Base-by-base conservation (phyloP, 2,113 vertebrate species). In the Ursus arctos region DNA sequence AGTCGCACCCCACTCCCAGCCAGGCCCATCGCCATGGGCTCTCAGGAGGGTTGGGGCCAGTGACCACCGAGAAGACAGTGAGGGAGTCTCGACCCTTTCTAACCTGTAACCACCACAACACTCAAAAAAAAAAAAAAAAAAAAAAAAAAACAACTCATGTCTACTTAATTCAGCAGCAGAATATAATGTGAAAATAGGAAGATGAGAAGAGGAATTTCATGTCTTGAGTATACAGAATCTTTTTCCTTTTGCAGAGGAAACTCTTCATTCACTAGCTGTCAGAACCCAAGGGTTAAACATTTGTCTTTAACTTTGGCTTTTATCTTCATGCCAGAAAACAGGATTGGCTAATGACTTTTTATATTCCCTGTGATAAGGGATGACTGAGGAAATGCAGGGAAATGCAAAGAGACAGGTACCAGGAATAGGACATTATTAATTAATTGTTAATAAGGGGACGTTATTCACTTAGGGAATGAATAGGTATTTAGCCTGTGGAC, bases 141-240 rank as follows among this genome's bases (percentile, higher is more conserved):
- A 40, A 40, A 6, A 63, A 43, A 6, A 63, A 79, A 67, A 40
- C 36, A 36, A 4, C 53, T 53, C 53, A 88, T 28, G 76, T 59
- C 43, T 61, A 53, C 43, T 94, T 87, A 82, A 63, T 51, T 83
- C 71, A 61, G 49, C 43, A 83, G 51, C 28, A 36, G 53, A 80
- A 53, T 28, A 93, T 4, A 94, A 91, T 33, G 24, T 80, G 21
- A 71, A 95, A 96, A 88, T 71, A 91, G 6, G 43, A 80, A 51
- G 24, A 36, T 49, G 22, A 53, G 40, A 63, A 94, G 61, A 61
- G 72, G 36, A 74, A 65, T 55, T 85, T 90, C 67, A 57, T 59
- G 21, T 87, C 36, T 76, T 87, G 40, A 53, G n/a, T 49, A 63
- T 15, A 71, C 18, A 87, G 33, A 85, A 61, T 53, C 40, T 31